Conservation (phyloP, 2,797 vertebrate species). For the Phataginus tetradactyla region DNA sequence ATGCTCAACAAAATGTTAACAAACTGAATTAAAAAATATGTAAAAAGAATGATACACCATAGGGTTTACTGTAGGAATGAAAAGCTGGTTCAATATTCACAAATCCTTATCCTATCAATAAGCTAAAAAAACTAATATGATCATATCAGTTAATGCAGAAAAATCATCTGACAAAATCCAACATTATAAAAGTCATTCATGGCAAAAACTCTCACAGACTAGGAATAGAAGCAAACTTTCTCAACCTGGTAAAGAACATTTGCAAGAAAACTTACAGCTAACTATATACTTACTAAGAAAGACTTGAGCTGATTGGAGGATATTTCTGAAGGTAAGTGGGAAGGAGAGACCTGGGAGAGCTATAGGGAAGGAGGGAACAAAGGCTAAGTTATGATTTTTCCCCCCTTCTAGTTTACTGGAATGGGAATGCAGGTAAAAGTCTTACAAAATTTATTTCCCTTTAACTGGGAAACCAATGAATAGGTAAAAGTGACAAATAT, state of each 20-base stretch:
- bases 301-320: not conserved
- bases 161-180: conserved; percentile 35
- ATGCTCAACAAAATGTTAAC: not conserved
- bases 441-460: not conserved
- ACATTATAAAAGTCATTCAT: not conserved
- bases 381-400: not conserved
- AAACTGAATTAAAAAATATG: not conserved
- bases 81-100: not conserved
- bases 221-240: not conserved
- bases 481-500: not conserved
- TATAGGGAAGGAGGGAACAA: not conserved
- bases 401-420: not conserved
- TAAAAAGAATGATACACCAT: not conserved
- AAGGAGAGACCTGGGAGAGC: not conserved
- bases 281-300: not conserved
- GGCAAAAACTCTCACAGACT: conserved; percentile 1
- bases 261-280: not conserved
- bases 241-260: not conserved
- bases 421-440: not conserved
- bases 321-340: not conserved
- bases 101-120: not conserved
- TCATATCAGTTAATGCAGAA: not conserved
- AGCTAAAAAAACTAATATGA: not conserved
- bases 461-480: not conserved
- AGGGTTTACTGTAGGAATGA: not conserved